phyloP scores from a whole-genome alignment of 2,113 vertebrate species.

The Brienomyrus longianalis region DNA sequence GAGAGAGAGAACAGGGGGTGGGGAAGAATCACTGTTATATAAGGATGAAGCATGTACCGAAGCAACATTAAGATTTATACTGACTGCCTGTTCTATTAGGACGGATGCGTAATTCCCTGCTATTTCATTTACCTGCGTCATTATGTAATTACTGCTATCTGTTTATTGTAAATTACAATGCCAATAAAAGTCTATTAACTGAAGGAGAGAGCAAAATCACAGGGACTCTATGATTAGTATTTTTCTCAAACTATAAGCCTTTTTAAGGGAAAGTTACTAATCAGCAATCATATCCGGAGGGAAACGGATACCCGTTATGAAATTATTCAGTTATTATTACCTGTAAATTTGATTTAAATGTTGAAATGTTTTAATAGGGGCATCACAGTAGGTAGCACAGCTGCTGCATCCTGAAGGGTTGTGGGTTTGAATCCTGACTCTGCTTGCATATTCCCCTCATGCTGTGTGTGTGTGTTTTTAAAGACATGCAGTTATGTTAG shows the following conservation, averaged over 20 bases:
- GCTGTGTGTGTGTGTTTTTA: background rate
- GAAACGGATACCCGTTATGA: background rate
- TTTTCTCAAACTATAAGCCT: background rate
- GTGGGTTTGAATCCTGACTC: background rate
- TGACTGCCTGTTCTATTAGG: background rate
- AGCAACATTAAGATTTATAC: background rate
- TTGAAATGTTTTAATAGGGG: background rate
- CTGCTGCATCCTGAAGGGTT: background rate
- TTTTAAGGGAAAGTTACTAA: background rate
- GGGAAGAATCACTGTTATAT: background rate
- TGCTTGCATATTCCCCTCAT: background rate
- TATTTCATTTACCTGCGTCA: background rate
- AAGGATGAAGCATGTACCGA: background rate
- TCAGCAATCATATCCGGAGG: background rate
- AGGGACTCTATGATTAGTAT: background rate
- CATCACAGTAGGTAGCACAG: background rate
- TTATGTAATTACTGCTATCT: background rate
- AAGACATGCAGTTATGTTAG: background rate
- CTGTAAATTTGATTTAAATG: background rate
- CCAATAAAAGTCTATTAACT: background rate
- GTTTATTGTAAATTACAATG: conserved; percentile 7
- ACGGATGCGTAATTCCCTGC: conserved; percentile 32
- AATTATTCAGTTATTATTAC: background rate
- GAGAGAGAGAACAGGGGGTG: background rate
- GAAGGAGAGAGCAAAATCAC: background rate